These are phyloP conservation scores for Ptilodon capucinus DNA, from an alignment of 2,888 invertebrate species.

Conservation along the genomic window DNA sequence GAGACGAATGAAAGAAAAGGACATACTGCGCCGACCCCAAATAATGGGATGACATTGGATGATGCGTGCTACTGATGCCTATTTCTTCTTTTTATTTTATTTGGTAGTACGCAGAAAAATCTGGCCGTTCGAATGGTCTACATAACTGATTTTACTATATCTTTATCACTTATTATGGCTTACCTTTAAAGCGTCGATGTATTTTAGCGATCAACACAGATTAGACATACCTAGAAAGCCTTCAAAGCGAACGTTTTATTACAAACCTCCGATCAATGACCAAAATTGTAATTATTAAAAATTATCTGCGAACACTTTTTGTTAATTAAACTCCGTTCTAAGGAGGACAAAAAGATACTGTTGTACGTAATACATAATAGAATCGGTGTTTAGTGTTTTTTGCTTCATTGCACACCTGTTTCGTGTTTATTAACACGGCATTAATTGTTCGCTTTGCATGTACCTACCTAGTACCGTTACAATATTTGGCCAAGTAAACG, in stretches of 20 bases:
- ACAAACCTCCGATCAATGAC: neutral
- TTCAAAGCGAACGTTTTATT: neutral
- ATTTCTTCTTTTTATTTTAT: no score
- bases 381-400: neutral
- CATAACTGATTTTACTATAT: no score
- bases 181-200: no score
- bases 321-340: neutral
- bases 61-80: no score
- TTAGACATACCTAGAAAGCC: neutral
- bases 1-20: no score
- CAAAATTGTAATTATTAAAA: neutral
- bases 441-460: neutral
- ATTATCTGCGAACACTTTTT: neutral
- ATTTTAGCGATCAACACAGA: no score
- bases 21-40: no score
- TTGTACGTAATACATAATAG: neutral
- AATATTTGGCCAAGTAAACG: neutral
- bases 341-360: neutral
- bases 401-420: neutral
- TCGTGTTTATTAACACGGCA: neutral
- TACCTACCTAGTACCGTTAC: constrained; percentile 5
- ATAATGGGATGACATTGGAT: no score
- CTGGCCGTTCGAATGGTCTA: no score
- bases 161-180: no score
- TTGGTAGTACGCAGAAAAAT: no score